These are phyloP conservation scores for Lucilia sericata DNA, from an alignment of 1,140 invertebrate species.

Conservation along the genomic window DNA sequence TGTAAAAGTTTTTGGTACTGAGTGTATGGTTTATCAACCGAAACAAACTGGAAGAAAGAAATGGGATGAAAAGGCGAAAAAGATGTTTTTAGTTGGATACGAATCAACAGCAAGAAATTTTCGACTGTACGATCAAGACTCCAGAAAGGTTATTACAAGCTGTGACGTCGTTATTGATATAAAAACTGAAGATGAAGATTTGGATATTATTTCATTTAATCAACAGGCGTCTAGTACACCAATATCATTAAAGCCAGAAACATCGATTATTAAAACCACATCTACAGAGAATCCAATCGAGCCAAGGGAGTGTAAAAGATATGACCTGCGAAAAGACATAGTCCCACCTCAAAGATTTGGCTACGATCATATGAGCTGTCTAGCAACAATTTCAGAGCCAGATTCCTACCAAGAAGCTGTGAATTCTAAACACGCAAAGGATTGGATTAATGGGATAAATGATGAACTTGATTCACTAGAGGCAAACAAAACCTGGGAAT, in stretches of 20 bases:
- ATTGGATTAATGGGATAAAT: slow-evolving; percentile 26
- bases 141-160: too few relatives aligned
- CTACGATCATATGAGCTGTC: not conserved
- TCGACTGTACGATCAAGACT: too few relatives aligned
- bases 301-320: too few relatives aligned
- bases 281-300: not conserved
- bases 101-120: slow-evolving; percentile 45
- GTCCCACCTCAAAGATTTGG: slow-evolving; percentile 7
- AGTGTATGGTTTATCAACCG: slow-evolving; percentile 55
- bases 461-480: slow-evolving; percentile 33
- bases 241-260: not conserved
- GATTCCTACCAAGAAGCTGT: slow-evolving; percentile 5
- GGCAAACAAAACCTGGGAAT: slow-evolving; percentile 49
- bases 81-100: slow-evolving; percentile 65
- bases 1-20: slow-evolving; percentile 62
- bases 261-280: not conserved
- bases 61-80: slow-evolving; percentile 60
- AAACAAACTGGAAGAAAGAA: slow-evolving; percentile 58
- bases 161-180: too few relatives aligned
- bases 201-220: not conserved
- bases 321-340: not conserved
- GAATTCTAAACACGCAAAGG: not conserved
- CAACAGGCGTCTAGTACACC: not conserved
- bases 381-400: slow-evolving; percentile 15
- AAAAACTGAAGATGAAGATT: too few relatives aligned